Evolutionary conservation across 2,888 invertebrate genomes (phyloP), one percentile per base, ranked within the genome.

Genomic region (Diploptera punctata): DNA sequence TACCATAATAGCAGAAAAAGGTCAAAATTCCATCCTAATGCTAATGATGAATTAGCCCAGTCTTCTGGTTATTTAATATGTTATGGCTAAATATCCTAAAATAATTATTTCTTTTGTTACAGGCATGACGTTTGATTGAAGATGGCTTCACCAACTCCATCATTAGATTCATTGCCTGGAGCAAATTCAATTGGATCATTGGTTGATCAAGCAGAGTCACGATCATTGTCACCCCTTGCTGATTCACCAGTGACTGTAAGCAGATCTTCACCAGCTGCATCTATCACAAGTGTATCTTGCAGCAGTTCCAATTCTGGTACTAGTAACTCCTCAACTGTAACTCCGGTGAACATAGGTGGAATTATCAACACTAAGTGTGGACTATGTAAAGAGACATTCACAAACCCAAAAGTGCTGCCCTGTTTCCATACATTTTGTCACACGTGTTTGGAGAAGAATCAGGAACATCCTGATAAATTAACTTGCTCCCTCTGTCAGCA

Each of bases 91-190:
- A n/a, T n/a, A n/a, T n/a, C n/a, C n/a, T n/a, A n/a, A n/a, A n/a
- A n/a, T n/a, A n/a, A n/a, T n/a, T n/a, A n/a, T n/a, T n/a, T n/a
- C 21, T 77, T 85, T 85, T 84, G 90, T 89, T 21, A 44, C 89
- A 92, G 92, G 91, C 91, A 92, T 92, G 92, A 91, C 89, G 91
- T 91, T 91, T 90, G 91, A 91, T 87, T 92, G 91, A 93, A 93
- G 90, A 94, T 95, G 95, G 95, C 94, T 89, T 94, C 95, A 86
- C 89, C 89, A 81, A 94, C 95, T 87, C 94, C 94, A 86, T 95
- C 95, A 86, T 88, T 95, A 87, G 95, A 95, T 88, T 95, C 95
- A 86, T 88, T 93, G 87, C 92, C 92, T 83, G 91, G 93, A 89
- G 93, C 93, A 86, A 94, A 93, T 87, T 94, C 94, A 83, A 92